Base-by-base conservation (phyloP, 2,113 vertebrate genomes). In the Crotalus horridus region DNA sequence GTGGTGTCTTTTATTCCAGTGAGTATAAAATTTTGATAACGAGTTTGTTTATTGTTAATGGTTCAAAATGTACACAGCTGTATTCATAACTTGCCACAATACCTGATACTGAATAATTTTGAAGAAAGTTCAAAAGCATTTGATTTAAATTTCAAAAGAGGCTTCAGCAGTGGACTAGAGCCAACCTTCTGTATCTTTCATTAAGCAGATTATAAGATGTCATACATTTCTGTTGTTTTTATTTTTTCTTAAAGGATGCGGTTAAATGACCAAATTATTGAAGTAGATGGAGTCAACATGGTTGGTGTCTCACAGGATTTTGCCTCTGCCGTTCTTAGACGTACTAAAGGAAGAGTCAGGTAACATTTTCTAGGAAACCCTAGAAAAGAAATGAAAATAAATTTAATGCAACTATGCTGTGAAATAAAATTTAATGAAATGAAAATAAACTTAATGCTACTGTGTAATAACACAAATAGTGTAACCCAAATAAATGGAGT, bases 261-360 rank as follows among this genome's bases (percentile, higher is more conserved):
- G 95, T 99, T 99, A 95, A 99, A 99, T 90, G 99, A 99, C 97
- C 99, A 99, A 97, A 99, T 99, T 54, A 98, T 99, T 94, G 99
- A 99, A 97, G 99, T 99, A 91, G 99, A 99, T 90, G 98, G 99
- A 92, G 98, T 99, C 97, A 99, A 99, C 95, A 97, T 99, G 97
- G 99, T 99, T 94, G 99, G 99, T 0, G 99, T 99, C 94, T 99
- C 99, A 0, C 99, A 99, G 97, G 99, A 99, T 97, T 99, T 99
- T 92, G 99, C 99, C 91, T 99, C 99, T n/a, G 98, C 99, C 1
- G 99, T 99, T 96, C 98, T 99, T 94, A 98, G 99, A 96, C 99
- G 99, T 97, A 99, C 99, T 88, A 99, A 99, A 94, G 99, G 99
- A 91, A 98, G 98, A 11, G 99, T 99, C 96, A 98, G 98, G 99